Base-by-base conservation (phyloP, 2,113 vertebrate species). In the Anser brachyrhynchus region DNA sequence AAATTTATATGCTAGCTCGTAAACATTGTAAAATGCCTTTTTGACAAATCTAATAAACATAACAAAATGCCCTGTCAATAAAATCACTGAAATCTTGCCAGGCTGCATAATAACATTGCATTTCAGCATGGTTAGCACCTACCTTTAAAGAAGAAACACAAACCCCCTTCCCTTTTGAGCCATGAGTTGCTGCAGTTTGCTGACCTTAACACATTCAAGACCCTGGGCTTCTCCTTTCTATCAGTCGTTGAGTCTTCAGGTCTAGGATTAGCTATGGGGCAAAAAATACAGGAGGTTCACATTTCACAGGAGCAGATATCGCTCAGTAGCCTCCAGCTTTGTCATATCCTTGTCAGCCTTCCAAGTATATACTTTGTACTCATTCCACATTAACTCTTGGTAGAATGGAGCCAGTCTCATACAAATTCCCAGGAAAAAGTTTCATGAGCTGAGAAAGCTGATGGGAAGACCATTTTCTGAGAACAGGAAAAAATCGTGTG, bases 11-110 rank as follows among this genome's bases (percentile, higher is more conserved):
- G 51, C 44, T 76, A 62, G 71, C 81, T 92, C 93, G 85, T 93
- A 95, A 96, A 95, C 94, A 84, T 43, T 61, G 74, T 94, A 95
- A 96, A 95, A 93, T 66, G 81, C 74, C 62, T 87, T 93, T 95
- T 87, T 59, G 78, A 89, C 73, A 95, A 95, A 95, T 92, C 62
- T 94, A 93, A 92, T 96, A 95, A 96, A 95, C 81, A 83, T 96
- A 96, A 92, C 77, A 95, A 91, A 96, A 94, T 90, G 44, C 35
- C 51, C 54, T 94, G 90, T 95, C 93, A 93, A 85, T 95, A 95
- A 96, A 92, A 93, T 61, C 0, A 0, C 87, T 95, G 93, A 87
- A 92, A 76, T 85, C 78, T 70, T 91, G 77, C 89, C 93, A 91
- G 31, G 31, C 62, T 87, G 44, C 59, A 79, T 87, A 91, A 89